Evolutionary conservation across 2,888 invertebrate species (phyloP), one percentile per base, ranked within the genome.

Genomic region (Cantharis rufa): DNA sequence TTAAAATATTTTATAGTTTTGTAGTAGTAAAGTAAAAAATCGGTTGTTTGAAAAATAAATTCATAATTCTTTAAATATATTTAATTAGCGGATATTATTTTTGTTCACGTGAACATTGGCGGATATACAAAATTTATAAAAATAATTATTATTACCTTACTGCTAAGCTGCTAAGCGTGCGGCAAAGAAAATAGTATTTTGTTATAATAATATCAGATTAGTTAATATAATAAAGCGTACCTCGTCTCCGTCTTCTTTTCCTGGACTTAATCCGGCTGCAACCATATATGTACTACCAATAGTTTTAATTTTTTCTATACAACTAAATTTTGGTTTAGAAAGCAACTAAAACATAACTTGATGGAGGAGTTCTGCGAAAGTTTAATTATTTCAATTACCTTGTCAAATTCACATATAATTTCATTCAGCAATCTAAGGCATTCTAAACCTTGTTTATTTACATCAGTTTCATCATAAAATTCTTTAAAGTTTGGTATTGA

Each of bases 271-370:
- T 0, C 99, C 99, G 0, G 97, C 95, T 0, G 98, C 98, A 69
- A 98, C 94, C 98, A 99, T 99, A 86, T 99, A 99, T 0, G 98
- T 98, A 87, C 97, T 98, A 13, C 98, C 98, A 76, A 99, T 98
- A 0, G 98, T 99, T 89, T 99, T 99, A 73, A 99, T 99, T 88
- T 99, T 99, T 89, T 99, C 99, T 82, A 99, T 97, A 81, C 95
- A 93, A 86, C 97, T 97, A 88, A 96, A 98, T 85, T 98, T 98
- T 0, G 97, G 96, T 85, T 98, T 98, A 69, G 96, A 89, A 32
- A 99, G 90, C 61, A 99, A 89, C 95, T 96, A 90, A 62, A 90
- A 89, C 73, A 71, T 13, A 78, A 15, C 3, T 32, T 27, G 10
- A 3, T 24, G 48, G 15, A 69, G n/a, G 13, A 11, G 28, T 11